Base-by-base conservation (phyloP, 2,113 vertebrate species). In the Echinops telfairi region DNA sequence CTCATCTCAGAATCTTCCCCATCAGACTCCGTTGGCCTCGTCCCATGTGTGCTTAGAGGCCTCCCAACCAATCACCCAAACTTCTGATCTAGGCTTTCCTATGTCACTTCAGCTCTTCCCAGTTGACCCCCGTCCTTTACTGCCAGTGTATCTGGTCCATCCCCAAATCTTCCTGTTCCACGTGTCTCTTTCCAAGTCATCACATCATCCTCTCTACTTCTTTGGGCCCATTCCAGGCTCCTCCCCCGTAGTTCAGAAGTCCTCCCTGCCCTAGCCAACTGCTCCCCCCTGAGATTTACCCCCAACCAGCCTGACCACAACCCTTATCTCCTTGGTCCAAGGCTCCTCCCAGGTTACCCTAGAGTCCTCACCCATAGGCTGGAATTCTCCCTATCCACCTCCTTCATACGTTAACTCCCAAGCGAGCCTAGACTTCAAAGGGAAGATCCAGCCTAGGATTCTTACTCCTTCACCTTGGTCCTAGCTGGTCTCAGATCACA, bases 101-200 rank as follows among this genome's bases (percentile, higher is more conserved):
- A 4, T 53, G 57, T 83, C 60, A 89, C 58, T 66, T 83, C 33
- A 57, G 20, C 75, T 82, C 40, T 64, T 71, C 79, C 68, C 17
- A 79, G 78, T 71, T 7, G 2, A 33, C 17, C 71, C 53, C 62
- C 77, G 43, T 19, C 4, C 68, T 92, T 80, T 29, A 80, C 79
- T 29, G 40, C 27, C 9, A 89, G 58, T n/a, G 64, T 90, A 76
- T 80, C 83, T 86, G 36, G 60, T 58, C 47, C 40, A 77, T 76
- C 73, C 38, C 19, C 68, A 92, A 70, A 88, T 79, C 40, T 25
- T 94, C 23, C 27, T 38, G 53, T 70, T 57, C 62, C 53, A 36
- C 58, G 16, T 22, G 43, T 82, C 75, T 90, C 90, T 64, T 60
- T 83, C 76, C 19, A 88, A 22, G 87, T 88, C 85, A 86, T 78